These are phyloP conservation scores for Gisinianus flammeolus DNA, from an alignment of 2,888 invertebrate genomes.

Conservation along the genomic window DNA sequence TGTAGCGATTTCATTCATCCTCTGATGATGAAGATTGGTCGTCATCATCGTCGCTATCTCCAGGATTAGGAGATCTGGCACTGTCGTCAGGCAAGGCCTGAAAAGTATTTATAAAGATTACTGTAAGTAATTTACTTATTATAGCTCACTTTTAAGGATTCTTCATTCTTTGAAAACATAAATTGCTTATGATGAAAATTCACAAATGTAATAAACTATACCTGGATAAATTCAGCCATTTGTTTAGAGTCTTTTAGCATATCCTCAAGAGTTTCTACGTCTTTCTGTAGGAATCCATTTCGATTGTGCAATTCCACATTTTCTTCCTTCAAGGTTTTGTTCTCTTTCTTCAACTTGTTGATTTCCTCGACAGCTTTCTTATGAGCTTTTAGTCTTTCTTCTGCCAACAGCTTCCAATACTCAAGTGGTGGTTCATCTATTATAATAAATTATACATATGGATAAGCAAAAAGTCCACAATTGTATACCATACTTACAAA, in stretches of 20 bases:
- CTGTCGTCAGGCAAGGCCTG: background rate
- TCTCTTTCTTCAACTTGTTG: background rate
- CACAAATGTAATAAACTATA: background rate
- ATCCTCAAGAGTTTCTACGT: slow-evolving; percentile 11
- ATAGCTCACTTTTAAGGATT: background rate
- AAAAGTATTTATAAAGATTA: background rate
- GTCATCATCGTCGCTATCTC: background rate
- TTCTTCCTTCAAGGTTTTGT: slow-evolving; percentile 1
- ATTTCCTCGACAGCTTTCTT: background rate
- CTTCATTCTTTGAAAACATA: too few species aligned
- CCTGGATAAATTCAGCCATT: slow-evolving; percentile 26
- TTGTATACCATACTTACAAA: background rate
- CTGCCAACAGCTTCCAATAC: slow-evolving; percentile 31
- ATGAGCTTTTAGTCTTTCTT: background rate
- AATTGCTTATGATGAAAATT: too few species aligned
- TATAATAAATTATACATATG: too few species aligned
- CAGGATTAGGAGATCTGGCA: too few species aligned
- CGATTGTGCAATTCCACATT: background rate
- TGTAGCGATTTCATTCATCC: too few species aligned
- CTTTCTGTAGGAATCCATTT: background rate
- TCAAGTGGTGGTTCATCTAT: slow-evolving; percentile 25
- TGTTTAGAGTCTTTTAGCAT: slow-evolving; percentile 21
- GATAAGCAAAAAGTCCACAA: too few species aligned
- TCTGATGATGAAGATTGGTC: background rate
- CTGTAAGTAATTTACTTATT: background rate